Evolutionary conservation across 2,888 invertebrate species (phyloP).

Genomic region (Scaptomyza reducta): DNA sequence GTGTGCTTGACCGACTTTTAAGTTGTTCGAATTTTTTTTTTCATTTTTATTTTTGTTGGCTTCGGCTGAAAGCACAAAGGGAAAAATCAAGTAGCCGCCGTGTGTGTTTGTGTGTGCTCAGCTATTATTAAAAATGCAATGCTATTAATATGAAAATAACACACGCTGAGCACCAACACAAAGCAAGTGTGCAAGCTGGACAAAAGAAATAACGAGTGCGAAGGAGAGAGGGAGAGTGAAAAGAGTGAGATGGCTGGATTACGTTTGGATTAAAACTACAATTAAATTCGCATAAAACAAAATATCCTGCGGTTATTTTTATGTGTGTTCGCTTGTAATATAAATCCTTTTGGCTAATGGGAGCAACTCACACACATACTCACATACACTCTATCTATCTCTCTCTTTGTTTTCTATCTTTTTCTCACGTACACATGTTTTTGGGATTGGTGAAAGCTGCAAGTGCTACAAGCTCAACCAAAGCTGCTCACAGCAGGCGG

Average conservation of each 20-base stretch:
- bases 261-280: slow-evolving; percentile 75
- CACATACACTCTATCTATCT: slow-evolving; percentile 11
- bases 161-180: slow-evolving; percentile 17
- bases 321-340: slow-evolving; percentile 72
- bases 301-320: slow-evolving; percentile 78
- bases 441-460: slow-evolving; percentile 62
- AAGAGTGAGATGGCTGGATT: slow-evolving; percentile 15
- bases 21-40: slow-evolving; percentile 1
- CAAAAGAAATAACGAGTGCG: background rate
- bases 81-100: slow-evolving; percentile 46
- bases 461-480: slow-evolving; percentile 51
- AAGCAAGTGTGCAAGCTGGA: slow-evolving; percentile 7
- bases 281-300: slow-evolving; percentile 81
- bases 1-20: slow-evolving; percentile 49
- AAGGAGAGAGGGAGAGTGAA: too few relatives aligned
- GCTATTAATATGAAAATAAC: slow-evolving; percentile 55
- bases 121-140: slow-evolving; percentile 54
- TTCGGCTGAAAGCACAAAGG: slow-evolving; percentile 32
- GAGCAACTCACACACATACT: slow-evolving; percentile 41
- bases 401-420: slow-evolving; percentile 9
- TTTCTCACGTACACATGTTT: slow-evolving; percentile 33
- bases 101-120: slow-evolving; percentile 20
- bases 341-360: slow-evolving; percentile 77
- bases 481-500: slow-evolving; percentile 68
- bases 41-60: slow-evolving; percentile 15